Evolutionary conservation across 2,113 vertebrate genomes (phyloP).

Genomic region (Camelus bactrianus): DNA sequence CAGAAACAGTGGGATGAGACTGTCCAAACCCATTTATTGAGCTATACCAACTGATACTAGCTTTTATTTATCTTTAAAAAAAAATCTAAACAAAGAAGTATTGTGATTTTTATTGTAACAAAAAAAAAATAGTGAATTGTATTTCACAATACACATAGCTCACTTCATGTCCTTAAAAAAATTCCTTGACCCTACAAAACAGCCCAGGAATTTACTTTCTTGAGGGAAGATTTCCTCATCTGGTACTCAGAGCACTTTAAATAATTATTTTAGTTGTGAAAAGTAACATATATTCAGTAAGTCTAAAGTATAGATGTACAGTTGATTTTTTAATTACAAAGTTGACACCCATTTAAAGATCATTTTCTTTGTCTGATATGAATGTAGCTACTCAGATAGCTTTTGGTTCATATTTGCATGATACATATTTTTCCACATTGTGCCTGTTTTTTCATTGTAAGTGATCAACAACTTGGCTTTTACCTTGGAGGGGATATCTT

Average conservation of each 20-base stretch:
- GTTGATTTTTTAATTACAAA: not conserved
- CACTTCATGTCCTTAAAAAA: not conserved
- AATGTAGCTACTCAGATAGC: not conserved
- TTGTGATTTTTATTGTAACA: not conserved
- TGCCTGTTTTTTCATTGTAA: not conserved
- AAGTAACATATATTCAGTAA: not conserved
- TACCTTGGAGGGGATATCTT: not conserved
- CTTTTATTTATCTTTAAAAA: not conserved
- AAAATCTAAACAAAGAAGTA: not conserved
- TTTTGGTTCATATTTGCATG: not conserved
- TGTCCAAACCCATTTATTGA: not conserved
- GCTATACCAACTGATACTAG: not conserved
- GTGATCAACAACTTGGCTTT: not conserved
- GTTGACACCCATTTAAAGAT: not conserved
- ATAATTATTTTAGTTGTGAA: not conserved
- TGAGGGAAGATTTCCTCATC: not conserved
- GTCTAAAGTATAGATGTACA: not conserved
- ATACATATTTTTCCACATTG: not conserved
- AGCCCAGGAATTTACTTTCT: not conserved
- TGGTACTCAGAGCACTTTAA: not conserved
- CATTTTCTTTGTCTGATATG: not conserved
- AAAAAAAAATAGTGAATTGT: not conserved
- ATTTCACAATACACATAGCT: not conserved
- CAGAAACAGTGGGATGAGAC: not conserved
- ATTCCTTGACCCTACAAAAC: not conserved